Percentiles rank a stretch among this genome's conserved stretches.
These are phyloP conservation scores for Mya arenaria DNA, from an alignment of 1,140 invertebrate species.

Conservation along the genomic window DNA sequence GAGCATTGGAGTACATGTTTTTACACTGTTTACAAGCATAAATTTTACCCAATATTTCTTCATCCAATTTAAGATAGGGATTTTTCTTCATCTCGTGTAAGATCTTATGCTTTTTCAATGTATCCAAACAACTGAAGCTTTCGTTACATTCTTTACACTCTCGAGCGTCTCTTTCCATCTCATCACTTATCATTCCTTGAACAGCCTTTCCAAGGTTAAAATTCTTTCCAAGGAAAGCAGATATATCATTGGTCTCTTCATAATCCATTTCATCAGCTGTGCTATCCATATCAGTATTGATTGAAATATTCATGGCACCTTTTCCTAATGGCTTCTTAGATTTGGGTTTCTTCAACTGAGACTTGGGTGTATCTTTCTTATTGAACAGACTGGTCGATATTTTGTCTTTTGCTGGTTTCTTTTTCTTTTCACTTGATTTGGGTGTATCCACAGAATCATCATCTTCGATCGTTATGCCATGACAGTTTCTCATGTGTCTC, in stretches of 20 bases:
- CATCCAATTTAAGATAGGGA: too few species aligned
- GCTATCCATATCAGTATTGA: not conserved
- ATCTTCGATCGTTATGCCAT: not conserved
- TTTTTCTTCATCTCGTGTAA: not conserved
- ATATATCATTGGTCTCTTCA: slow-evolving; percentile 3
- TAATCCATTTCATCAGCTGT: not conserved
- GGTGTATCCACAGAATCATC: too few species aligned
- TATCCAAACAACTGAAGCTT: slow-evolving; percentile 35
- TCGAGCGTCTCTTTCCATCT: slow-evolving; percentile 32
- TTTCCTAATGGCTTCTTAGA: too few species aligned
- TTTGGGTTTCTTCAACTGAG: too few species aligned
- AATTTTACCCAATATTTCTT: too few species aligned
- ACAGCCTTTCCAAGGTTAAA: slow-evolving; percentile 39
- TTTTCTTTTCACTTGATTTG: too few species aligned
- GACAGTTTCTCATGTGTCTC: not conserved
- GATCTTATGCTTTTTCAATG: slow-evolving; percentile 33
- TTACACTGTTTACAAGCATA: slow-evolving; percentile 26
- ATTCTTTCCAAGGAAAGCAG: slow-evolving; percentile 32
- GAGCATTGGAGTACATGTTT: slow-evolving; percentile 31
- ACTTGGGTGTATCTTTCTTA: not conserved
- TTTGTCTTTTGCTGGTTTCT: not conserved
- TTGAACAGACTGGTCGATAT: not conserved
- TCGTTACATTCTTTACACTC: slow-evolving; percentile 16
- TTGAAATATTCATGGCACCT: not conserved
- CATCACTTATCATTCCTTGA: slow-evolving; percentile 4